These are phyloP conservation scores for Drosophila watanabei DNA, from an alignment of 1,140 invertebrate genomes.

Conservation along the genomic window DNA sequence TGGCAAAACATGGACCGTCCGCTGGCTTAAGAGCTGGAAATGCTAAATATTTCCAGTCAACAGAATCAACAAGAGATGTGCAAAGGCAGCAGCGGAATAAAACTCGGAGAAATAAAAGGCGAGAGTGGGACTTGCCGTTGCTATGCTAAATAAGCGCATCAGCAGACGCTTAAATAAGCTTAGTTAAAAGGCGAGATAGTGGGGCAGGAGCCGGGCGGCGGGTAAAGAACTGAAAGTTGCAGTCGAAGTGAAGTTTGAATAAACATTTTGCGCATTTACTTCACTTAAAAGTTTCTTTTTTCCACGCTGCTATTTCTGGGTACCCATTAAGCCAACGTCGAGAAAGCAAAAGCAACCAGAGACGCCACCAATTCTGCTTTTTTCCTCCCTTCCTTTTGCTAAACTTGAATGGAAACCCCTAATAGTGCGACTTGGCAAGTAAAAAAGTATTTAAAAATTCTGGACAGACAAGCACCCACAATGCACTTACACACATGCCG, in stretches of 20 bases:
- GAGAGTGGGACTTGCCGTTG: slow-evolving; percentile 34
- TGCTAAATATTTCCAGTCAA: slow-evolving; percentile 61
- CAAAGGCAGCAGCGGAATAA: slow-evolving; percentile 15
- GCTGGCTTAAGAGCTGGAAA: slow-evolving; percentile 62
- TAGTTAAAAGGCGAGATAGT: slow-evolving; percentile 62
- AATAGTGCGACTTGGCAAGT: slow-evolving; percentile 72
- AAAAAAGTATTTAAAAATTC: slow-evolving; percentile 71
- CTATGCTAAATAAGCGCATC: slow-evolving; percentile 68
- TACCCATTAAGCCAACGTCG: slow-evolving; percentile 66
- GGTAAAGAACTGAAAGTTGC: slow-evolving; percentile 57
- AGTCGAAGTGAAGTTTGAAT: slow-evolving; percentile 81
- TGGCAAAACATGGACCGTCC: slow-evolving; percentile 44
- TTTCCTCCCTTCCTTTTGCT: slow-evolving; percentile 31
- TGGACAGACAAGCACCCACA: slow-evolving; percentile 34
- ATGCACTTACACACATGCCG: slow-evolving; percentile 56
- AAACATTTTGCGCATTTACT: slow-evolving; percentile 84
- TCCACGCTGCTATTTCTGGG: slow-evolving; percentile 71
- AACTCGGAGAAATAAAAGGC: slow-evolving; percentile 15
- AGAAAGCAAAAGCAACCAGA: slow-evolving; percentile 35
- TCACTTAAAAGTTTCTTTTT: slow-evolving; percentile 79
- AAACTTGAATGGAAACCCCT: slow-evolving; percentile 50
- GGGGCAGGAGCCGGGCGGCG: slow-evolving; percentile 25
- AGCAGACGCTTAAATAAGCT: slow-evolving; percentile 75
- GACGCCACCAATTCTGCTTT: slow-evolving; percentile 48
- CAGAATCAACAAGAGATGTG: slow-evolving; percentile 51